Conservation (phyloP, 2,888 invertebrate genomes). For the Abrostola tripartita region DNA sequence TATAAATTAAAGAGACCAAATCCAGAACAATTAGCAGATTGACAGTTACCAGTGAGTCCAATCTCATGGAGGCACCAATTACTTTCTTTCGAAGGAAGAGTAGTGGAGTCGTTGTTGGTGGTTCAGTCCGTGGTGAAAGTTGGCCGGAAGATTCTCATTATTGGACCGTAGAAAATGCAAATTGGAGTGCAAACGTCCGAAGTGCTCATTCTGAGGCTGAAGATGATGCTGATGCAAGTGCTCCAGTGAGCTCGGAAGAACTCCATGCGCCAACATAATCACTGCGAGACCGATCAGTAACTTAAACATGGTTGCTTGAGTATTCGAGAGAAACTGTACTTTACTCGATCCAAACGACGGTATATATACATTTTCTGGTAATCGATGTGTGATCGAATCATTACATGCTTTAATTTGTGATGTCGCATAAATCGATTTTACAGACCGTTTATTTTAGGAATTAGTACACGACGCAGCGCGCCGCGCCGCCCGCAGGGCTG, state of each 20-base stretch:
- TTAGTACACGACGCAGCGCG: neutral
- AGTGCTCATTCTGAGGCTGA: neutral
- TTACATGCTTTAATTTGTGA: constrained; percentile 3
- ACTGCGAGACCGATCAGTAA: neutral
- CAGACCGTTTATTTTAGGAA: neutral
- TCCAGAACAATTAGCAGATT: too few relatives aligned
- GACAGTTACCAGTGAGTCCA: too few relatives aligned
- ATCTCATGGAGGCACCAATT: too few relatives aligned
- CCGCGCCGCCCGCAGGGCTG: neutral
- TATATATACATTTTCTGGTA: neutral
- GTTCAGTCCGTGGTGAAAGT: too few relatives aligned
- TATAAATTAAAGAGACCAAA: too few relatives aligned
- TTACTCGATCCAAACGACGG: neutral
- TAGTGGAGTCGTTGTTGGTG: too few relatives aligned
- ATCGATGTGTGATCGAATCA: neutral
- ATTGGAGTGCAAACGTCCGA: too few relatives aligned
- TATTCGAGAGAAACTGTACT: neutral
- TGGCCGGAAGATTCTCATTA: too few relatives aligned
- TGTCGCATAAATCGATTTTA: neutral
- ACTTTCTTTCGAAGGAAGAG: too few relatives aligned
- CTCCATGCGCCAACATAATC: neutral
- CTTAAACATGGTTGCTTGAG: neutral
- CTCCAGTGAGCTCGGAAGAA: neutral
- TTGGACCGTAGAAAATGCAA: too few relatives aligned
- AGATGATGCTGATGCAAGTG: neutral